phyloP scores from a whole-genome alignment of 2,113 vertebrate genomes.

The Chroicocephalus ridibundus region DNA sequence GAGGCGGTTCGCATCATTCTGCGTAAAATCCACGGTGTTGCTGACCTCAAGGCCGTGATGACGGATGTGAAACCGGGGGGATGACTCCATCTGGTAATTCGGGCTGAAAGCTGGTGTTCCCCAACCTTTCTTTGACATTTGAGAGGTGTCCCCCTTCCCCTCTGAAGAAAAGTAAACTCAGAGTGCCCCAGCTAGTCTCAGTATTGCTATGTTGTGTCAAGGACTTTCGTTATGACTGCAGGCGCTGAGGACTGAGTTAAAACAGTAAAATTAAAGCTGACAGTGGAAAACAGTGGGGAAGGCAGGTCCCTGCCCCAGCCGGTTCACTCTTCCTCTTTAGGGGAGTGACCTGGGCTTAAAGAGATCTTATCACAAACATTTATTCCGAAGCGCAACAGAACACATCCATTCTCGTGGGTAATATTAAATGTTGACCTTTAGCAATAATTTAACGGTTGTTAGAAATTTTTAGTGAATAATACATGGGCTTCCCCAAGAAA shows the following conservation, averaged over 20 bases:
- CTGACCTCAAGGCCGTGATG: not conserved
- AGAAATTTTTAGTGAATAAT: slow-evolving; percentile 27
- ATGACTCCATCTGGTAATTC: not conserved
- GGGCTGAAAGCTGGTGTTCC: not conserved
- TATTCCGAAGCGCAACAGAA: not conserved
- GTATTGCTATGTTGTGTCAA: fast-evolving
- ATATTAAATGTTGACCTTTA: slow-evolving; percentile 26
- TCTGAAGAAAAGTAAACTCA: not conserved
- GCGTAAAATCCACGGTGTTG: fast-evolving
- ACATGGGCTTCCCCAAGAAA: not conserved
- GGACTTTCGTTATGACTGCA: not conserved
- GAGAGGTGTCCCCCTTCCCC: not conserved
- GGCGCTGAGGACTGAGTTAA: not conserved
- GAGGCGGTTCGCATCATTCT: fast-evolving
- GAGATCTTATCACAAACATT: not conserved
- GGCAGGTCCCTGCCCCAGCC: not conserved
- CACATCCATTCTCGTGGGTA: not conserved
- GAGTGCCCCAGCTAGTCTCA: not conserved
- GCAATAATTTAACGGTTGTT: not conserved
- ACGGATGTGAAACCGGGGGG: not conserved
- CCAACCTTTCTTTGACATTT: not conserved
- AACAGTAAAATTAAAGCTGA: not conserved
- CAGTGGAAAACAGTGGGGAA: not conserved
- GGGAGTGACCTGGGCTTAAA: fast-evolving
- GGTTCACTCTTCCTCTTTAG: not conserved